Evolutionary conservation across 1,140 invertebrate species (phyloP), one percentile per base, ranked within the genome.

Genomic region (Phocides pigmalion): DNA sequence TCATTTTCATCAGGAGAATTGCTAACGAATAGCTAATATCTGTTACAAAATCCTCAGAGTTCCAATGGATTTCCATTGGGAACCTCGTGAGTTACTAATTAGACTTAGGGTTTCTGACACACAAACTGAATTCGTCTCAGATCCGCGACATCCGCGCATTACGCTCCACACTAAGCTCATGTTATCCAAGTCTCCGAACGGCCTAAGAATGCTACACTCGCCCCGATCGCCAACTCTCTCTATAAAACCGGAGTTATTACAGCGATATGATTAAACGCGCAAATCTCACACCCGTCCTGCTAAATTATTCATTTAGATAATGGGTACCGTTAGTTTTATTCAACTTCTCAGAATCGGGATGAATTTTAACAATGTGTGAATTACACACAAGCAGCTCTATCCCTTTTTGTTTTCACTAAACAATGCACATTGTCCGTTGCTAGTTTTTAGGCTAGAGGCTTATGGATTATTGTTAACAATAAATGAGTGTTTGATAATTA

Each of bases 261-360:
- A 66, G 46, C 59, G 56, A 66, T 76, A 78, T 82, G 74, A 82
- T 76, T 76, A 81, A 80, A 70, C 64, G 76, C 62, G 69, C 72
- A 78, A 74, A 76, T 81, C 74, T 75, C 67, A 49, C 51, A 63
- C 62, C 61, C 51, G 64, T 65, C 68, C 62, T 65, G 64, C 65
- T 75, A 79, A 82, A 79, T 84, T 84, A 84, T 82, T 80, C 79
- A 82, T 77, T 74, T 73, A 76, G 80, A 83, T 82, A 82, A 83
- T 81, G 49, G 51, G 17, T 47, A 65, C 80, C 72, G 81, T 84
- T 84, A 82, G 73, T 64, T 72, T 79, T 79, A 83, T 85, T 82
- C 71, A 78, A 82, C 79, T 69, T 68, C 54, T 56, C 35, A 16
- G 56, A 59, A 53, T n/a, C 50, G 58, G 19, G 37, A 42, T 35